phyloP scores from a whole-genome alignment of 2,113 vertebrate species.

The Oryzias javanicus region DNA sequence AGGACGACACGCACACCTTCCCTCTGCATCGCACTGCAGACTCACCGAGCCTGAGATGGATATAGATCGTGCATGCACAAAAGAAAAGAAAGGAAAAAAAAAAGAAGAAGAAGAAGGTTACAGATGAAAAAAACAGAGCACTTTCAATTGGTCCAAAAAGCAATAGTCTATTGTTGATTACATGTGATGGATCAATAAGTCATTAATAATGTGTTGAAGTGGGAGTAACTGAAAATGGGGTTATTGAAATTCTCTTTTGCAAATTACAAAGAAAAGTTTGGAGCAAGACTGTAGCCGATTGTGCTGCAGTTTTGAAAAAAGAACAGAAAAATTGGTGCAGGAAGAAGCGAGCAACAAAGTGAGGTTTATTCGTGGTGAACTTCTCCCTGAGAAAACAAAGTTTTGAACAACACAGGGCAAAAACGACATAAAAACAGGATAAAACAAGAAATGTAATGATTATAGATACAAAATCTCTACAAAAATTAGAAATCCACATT shows the following conservation, averaged over 20 bases:
- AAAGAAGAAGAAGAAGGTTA: too few relatives aligned
- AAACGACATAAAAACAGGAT: too few relatives aligned
- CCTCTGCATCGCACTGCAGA: constrained; percentile 82
- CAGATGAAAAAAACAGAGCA: background rate
- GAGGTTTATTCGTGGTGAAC: too few relatives aligned
- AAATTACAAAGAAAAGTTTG: background rate
- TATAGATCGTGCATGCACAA: constrained; percentile 8
- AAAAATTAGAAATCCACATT: too few relatives aligned
- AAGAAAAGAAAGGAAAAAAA: background rate
- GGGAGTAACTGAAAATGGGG: constrained; percentile 12
- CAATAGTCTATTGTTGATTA: background rate
- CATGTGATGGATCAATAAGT: constrained; percentile 15
- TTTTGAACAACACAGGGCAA: too few relatives aligned
- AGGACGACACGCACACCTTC: constrained; percentile 81
- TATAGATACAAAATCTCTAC: too few relatives aligned
- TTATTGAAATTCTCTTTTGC: constrained; percentile 21
- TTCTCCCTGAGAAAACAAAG: too few relatives aligned
- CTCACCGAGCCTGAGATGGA: constrained; percentile 79
- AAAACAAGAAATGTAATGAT: too few relatives aligned
- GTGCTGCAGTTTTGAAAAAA: constrained; percentile 42
- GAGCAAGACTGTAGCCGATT: constrained; percentile 17
- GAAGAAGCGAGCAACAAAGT: constrained; percentile 30
- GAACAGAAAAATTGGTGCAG: constrained; percentile 38
- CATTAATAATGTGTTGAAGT: constrained; percentile 17
- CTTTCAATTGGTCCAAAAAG: background rate